Evolutionary conservation across 2,797 vertebrate species (phyloP).

Genomic region (Hylomyscus alleni): DNA sequence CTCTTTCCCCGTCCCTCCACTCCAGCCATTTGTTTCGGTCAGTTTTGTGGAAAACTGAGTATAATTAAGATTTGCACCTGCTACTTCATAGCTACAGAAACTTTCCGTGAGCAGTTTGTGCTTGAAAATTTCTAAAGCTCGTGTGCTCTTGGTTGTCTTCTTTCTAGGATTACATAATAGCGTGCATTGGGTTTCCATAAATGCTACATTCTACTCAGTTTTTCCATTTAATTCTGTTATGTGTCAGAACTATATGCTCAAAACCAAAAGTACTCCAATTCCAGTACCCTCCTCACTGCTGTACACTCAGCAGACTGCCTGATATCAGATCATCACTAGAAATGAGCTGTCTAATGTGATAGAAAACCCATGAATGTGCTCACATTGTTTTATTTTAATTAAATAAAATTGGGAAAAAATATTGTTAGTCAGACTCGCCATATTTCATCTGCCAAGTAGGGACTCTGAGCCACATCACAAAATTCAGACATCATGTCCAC

Average conservation of each 20-base stretch:
- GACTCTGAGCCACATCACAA: neutral
- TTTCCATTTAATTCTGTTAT: neutral
- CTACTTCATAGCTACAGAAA: neutral
- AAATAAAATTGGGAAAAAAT: neutral
- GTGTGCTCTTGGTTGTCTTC: neutral
- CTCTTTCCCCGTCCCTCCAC: neutral
- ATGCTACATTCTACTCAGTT: neutral
- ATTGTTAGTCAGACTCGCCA: neutral
- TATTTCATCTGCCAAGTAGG: neutral
- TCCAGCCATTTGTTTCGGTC: neutral
- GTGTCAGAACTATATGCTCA: neutral
- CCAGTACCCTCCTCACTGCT: neutral
- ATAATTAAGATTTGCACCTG: neutral
- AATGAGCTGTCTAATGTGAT: neutral
- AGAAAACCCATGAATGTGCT: neutral
- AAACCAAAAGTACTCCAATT: neutral
- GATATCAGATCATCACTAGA: rapidly evolving
- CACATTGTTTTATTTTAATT: neutral
- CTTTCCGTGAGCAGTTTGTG: too few species aligned
- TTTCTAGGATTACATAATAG: neutral
- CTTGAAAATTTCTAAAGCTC: neutral
- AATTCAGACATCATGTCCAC: neutral
- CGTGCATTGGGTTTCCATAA: neutral
- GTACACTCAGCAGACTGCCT: neutral
- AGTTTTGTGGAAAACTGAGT: neutral